phyloP scores from a whole-genome alignment of 2,797 vertebrate species.

The Tarsius wallacei region DNA sequence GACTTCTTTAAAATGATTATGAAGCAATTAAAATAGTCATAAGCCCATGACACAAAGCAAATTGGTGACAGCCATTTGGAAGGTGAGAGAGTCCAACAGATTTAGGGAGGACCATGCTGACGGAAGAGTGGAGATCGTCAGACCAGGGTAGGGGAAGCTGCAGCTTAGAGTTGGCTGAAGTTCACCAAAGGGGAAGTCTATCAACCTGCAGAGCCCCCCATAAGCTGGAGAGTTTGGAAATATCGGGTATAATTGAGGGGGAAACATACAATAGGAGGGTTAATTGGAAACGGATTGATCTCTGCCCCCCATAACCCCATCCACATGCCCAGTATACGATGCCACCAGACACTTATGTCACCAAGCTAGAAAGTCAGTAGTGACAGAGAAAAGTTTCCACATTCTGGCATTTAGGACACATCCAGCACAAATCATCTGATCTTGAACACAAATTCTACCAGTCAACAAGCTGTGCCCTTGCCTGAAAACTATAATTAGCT shows the following conservation, averaged over 20 bases:
- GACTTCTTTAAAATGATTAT: neutral
- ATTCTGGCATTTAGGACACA: neutral
- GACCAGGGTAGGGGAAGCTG: neutral
- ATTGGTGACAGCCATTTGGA: neutral
- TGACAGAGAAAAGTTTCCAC: neutral
- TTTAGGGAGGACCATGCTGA: neutral
- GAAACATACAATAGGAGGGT: neutral
- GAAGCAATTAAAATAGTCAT: neutral
- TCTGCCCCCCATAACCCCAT: neutral
- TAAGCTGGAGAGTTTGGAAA: neutral
- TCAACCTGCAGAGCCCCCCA: neutral
- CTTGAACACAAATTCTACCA: neutral
- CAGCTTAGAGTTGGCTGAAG: neutral
- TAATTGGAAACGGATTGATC: neutral
- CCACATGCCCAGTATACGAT: neutral
- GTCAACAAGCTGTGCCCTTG: neutral
- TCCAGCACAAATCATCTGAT: neutral
- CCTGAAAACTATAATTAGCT: neutral
- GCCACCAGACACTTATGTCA: neutral
- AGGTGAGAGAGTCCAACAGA: neutral
- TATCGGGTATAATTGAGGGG: neutral
- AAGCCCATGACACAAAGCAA: neutral
- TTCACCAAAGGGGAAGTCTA: neutral
- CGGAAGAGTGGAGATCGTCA: accelerated
- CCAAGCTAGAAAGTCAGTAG: neutral